Evolutionary conservation across 2,113 vertebrate genomes (phyloP).

Genomic region (Spea bombifrons): DNA sequence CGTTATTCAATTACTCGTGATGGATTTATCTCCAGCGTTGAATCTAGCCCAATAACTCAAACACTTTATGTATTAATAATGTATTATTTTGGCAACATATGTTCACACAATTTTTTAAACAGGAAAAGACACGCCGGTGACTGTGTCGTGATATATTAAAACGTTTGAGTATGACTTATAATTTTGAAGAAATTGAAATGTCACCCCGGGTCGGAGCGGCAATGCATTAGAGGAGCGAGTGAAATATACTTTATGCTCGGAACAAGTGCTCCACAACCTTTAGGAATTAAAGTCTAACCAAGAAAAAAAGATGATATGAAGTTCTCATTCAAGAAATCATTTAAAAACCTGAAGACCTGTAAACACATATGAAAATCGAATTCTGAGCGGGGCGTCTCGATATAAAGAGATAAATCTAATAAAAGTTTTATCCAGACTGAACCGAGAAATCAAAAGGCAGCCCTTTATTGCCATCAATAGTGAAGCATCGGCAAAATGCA

Average conservation of each 20-base stretch:
- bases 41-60: too few species aligned
- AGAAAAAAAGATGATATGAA: not conserved
- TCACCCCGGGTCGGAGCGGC: not conserved
- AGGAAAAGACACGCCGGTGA: too few species aligned
- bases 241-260: not conserved
- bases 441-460: slow-evolving; percentile 53
- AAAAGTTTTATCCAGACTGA: slow-evolving; percentile 53
- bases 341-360: slow-evolving; percentile 14
- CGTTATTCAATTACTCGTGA: too few species aligned
- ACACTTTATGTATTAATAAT: too few species aligned
- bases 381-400: slow-evolving; percentile 45
- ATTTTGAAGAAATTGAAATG: not conserved
- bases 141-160: not conserved
- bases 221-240: not conserved
- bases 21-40: too few species aligned
- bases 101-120: too few species aligned
- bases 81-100: too few species aligned
- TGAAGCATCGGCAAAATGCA: slow-evolving; percentile 46
- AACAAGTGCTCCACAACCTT: slow-evolving; percentile 5
- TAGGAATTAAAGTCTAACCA: not conserved
- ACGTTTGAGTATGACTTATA: not conserved
- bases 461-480: slow-evolving; percentile 57
- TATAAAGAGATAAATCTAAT: slow-evolving; percentile 51
- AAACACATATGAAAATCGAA: slow-evolving; percentile 38
- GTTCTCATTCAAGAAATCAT: slow-evolving; percentile 15